Percentiles rank a stretch among this genome's conserved stretches.
phyloP scores from a whole-genome alignment of 1,140 invertebrate species.

The Drosophila orena region DNA sequence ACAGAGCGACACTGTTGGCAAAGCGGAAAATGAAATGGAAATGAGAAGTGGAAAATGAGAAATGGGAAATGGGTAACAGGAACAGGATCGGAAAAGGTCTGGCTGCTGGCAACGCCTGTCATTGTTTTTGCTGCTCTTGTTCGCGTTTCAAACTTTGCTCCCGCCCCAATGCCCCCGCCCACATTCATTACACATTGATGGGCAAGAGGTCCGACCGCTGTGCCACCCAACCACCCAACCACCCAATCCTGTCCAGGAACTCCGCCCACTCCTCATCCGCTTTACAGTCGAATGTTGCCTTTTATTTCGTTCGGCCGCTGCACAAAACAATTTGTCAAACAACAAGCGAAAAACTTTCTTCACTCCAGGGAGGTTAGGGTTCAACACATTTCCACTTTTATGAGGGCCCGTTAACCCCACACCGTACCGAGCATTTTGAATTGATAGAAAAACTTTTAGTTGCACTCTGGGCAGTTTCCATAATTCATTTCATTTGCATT shows the following conservation, averaged over 20 bases:
- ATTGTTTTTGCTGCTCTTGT: constrained; percentile 58
- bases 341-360: constrained; percentile 61
- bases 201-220: constrained; percentile 5
- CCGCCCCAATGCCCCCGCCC: constrained; percentile 20
- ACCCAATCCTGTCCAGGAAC: neutral
- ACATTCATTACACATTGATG: constrained; percentile 61
- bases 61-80: constrained; percentile 21
- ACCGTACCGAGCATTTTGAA: neutral
- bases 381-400: constrained; percentile 37
- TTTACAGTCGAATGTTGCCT: constrained; percentile 29
- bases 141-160: constrained; percentile 66
- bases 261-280: neutral
- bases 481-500: neutral
- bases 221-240: neutral
- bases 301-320: constrained; percentile 41
- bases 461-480: neutral
- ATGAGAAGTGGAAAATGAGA: constrained; percentile 9
- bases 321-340: constrained; percentile 71
- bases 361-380: constrained; percentile 3
- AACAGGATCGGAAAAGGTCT: constrained; percentile 20
- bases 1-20: neutral
- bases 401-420: constrained; percentile 3
- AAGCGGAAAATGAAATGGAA: constrained; percentile 9
- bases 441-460: constrained; percentile 3
- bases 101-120: constrained; percentile 20